Evolutionary conservation across 2,888 invertebrate species (phyloP), one percentile per base, ranked within the genome.

Genomic region (Resseliella maxima): DNA sequence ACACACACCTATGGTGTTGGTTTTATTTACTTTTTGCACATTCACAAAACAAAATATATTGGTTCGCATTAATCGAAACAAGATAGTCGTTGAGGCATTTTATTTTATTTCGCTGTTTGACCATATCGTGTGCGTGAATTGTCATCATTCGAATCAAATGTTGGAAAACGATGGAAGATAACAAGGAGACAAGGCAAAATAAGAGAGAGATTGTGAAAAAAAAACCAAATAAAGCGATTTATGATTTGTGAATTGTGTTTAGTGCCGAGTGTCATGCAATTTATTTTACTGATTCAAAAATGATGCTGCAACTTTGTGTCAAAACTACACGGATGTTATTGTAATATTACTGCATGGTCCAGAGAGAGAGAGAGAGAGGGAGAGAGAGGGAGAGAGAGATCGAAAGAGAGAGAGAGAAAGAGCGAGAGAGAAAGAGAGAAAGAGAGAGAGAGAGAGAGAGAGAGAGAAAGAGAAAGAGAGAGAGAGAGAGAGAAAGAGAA

Each of bases 101-200:
- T n/a, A n/a, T n/a, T n/a, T n/a, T n/a, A n/a, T 38, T 38, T 27
- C 64, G 64, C 38, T 0, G 5, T 2, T 83, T 15, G 83, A 38
- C n/a, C n/a, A n/a, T 38, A 38, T 36, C 83, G 38, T 83, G n/a
- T n/a, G 83, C 83, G 83, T 83, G 83, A 36, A 83, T 83, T 83
- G 83, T 83, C 83, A 83, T 38, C 83, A 83, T 83, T 83, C 83
- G n/a, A 83, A 83, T 83, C 38, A 83, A 24, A 83, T 36, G 38
- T n/a, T 83, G 24, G 38, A 21, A 38, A 83, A 83, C 36, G 83
- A 83, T 38, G 38, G 38, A 83, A 38, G 83, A 83, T 36, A 83
- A 64, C 18, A 54, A 18, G 54, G 8, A 54, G 12, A 54, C 18
- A 64, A 2, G n/a, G n/a, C n/a, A n/a, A n/a, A n/a, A n/a, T n/a